Base-by-base conservation (phyloP, 2,797 vertebrate genomes). In the Typhlichthys eigenmanni region DNA sequence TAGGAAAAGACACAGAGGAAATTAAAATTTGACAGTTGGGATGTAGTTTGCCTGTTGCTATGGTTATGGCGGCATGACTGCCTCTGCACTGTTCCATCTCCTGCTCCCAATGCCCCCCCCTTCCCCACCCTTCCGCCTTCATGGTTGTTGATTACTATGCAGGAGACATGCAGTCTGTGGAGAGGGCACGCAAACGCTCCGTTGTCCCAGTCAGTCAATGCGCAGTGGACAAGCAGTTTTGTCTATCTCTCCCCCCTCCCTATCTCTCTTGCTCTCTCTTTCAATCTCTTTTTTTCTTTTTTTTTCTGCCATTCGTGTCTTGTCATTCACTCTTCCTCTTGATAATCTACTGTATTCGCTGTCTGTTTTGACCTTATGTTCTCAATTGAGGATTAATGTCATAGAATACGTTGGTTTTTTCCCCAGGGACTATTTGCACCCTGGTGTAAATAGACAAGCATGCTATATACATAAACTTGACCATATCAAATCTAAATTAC, bases 21-120 rank as follows among this genome's bases (percentile, higher is more conserved):
- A 85, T 83, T 62, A 57, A 55, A 80, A 79, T 79, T 78, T 79
- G 66, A 78, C 73, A 81, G 57, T 56, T 61, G 71, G 63, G 61
- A 72, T 80, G 68, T 78, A 69, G 75, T 72, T 82, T 78, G 16
- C 82, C 59, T 83, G 88, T 88, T 88, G 79, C 85, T 76, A 85
- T 83, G 77, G 83, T 69, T 78, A 84, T 66, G 1, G 3, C 32
- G 54, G 61, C 65, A 72, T 65, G 71, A 67, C 70, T 80, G 69
- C 82, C 48, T 50, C 48, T 32, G 75, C 75, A 80, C 49, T 47
- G 12, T 52, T 69, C 47, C 12, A 17, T 43, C 59, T n/a, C 24
- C 13, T 60, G 76, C 17, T 55, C 64, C 50, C 58, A 62, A 69
- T 61, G 19, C 43, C 16, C 58, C 46, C 11, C 3, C 19, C 78